Evolutionary conservation across 2,113 vertebrate genomes (phyloP), one percentile per base, ranked within the genome.

Genomic region (Gadus macrocephalus): DNA sequence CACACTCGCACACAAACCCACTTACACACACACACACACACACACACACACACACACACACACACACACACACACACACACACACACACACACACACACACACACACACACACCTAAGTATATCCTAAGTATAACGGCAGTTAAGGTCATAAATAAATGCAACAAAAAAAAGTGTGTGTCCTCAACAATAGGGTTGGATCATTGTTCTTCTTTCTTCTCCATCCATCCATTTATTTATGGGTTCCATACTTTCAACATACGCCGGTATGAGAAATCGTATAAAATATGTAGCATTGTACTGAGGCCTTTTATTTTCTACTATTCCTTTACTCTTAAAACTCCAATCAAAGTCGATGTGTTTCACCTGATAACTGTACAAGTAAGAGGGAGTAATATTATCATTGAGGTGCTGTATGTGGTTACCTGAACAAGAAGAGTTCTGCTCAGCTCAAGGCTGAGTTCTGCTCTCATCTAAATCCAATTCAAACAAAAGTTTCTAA

Each of bases 221-320:
- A 42, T 61, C 12, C 71, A 72, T 1, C 2, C 67, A 58, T 79
- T 73, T 78, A 59, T 71, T 66, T 77, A 42, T 35, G 31, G 31
- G 6, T 35, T 35, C 31, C 75, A 78, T 67, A 68, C 68, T 63
- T 22, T 59, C 65, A 72, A 19, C 72, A 49, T 55, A 56, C 20
- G 69, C 31, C 31, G 4, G 31, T 35, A 4, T 35, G 77, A 86
- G 78, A 77, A 89, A 89, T 86, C 72, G 70, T 86, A 80, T 83
- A 79, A 83, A 83, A 87, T 86, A 85, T 62, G 77, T 76, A 80
- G 71, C 71, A 75, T 79, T 73, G 74, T 79, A 76, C 73, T 75
- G 73, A 78, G 74, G 71, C 80, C 86, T 91, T 90, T 89, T 89
- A 88, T 84, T 87, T 82, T 85, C 85, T 89, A 79, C 72, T 75